Percentiles rank a stretch among this genome's conserved stretches.
Evolutionary conservation across 2,113 vertebrate genomes (phyloP).

Genomic region (Piaya cayana): DNA sequence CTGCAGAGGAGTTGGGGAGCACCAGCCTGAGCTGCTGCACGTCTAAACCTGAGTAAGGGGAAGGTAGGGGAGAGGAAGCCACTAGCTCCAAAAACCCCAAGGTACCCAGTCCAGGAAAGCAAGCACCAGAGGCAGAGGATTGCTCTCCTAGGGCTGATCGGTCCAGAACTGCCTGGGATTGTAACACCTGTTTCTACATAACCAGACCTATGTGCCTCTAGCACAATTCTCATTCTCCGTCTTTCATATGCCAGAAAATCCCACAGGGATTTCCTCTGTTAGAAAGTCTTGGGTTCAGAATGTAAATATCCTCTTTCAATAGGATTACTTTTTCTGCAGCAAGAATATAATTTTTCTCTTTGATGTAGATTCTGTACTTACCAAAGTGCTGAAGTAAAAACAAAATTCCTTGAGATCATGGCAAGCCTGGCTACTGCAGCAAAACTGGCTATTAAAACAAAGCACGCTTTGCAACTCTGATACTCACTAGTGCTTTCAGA

Average conservation of each 20-base stretch:
- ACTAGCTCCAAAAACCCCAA: fast-evolving
- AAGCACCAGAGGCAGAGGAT: not conserved
- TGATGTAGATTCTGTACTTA: not conserved
- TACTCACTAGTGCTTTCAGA: not conserved
- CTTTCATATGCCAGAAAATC: not conserved
- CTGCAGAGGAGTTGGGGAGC: not conserved
- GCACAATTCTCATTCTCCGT: not conserved
- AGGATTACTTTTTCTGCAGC: not conserved
- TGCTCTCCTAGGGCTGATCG: not conserved
- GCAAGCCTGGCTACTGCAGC: not conserved
- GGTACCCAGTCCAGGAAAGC: not conserved
- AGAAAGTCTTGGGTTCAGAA: not conserved
- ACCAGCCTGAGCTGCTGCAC: not conserved
- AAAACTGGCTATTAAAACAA: not conserved
- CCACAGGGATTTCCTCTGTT: not conserved
- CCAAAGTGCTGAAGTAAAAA: not conserved
- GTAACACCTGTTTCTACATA: too few relatives aligned
- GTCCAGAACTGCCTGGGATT: not conserved
- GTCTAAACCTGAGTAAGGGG: fast-evolving
- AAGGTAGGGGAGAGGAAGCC: not conserved
- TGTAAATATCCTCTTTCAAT: not conserved
- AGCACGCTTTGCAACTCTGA: not conserved
- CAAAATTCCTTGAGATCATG: not conserved
- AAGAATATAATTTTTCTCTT: not conserved
- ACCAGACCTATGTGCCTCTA: not conserved